Evolutionary conservation across 2,888 invertebrate species (phyloP), one percentile per base, ranked within the genome.

Genomic region (Brachypalpus laphriformis): DNA sequence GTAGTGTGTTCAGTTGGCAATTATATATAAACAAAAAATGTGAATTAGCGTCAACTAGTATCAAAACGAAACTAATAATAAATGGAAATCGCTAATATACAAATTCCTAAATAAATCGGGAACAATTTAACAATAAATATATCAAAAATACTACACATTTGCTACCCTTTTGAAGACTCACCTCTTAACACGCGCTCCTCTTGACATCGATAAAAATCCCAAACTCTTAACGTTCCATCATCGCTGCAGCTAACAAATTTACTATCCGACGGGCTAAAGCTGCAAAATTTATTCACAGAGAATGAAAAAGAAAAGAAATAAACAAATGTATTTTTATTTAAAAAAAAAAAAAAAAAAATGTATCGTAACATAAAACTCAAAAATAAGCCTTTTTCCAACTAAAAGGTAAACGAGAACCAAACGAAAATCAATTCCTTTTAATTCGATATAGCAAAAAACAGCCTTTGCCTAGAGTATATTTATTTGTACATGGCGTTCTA

Each of bases 231-330:
- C 16, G 99, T 99, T 88, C 99, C 99, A 93, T 99, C 99, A 93
- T 99, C 99, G 82, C 99, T 99, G 93, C 99, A 99, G 78, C 99
- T 98, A 28, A 98, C 99, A 94, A 99, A 98, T 94, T 99, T 99
- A 91, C 96, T 95, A 94, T 99, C 99, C 91, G 97, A 97, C 71
- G 99, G 99, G 94, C 99, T 98, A 94, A 99, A 99, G 95, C 99
- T 99, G 93, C 88, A 87, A 89, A 59, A 78, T 83, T 72, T 28
- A 65, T 72, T 59, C 65, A 71, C 70, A 68, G 20, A 68, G 20
- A 42, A 71, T 78, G 70, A 87, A 77, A 86, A 87, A 87, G 78
- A 81, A 87, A 85, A 87, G 82, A 83, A 83, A 87, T 49, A 80
- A 75, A 85, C 45, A 68, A 72, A 74, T 66, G 61, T 54, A 75